Evolutionary conservation across 2,888 invertebrate genomes (phyloP), one percentile per base, ranked within the genome.

Genomic region (Dinocampus coccinellae): DNA sequence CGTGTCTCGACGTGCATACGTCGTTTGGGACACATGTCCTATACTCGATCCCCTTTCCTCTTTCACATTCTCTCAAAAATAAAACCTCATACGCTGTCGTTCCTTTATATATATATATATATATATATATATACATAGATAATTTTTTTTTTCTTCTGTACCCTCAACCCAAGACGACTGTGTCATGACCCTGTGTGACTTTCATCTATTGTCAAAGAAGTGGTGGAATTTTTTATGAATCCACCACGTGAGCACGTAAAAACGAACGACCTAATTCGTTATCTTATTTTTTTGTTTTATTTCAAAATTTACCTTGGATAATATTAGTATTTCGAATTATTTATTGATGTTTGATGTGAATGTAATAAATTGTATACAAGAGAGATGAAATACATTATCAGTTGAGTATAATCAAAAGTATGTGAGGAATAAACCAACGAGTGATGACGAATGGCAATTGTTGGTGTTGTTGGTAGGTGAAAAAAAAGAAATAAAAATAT

Each of bases 1-100:
- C 86, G 87, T 87, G 87, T 85, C 85, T 83, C 85, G 83, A 82
- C 84, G 84, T 85, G 85, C 86, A 85, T 85, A 86, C 84, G 85
- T 86, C 85, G 85, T 86, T 86, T 84, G 85, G 83, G 85, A 85
- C 86, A 85, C 83, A 84, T 83, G 83, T 81, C 81, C 75, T 80
- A 82, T 64, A 70, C 60, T 71, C 75, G 64, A 64, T 73, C 78
- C 75, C 70, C 72, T 73, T 67, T 71, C 67, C 74, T 70, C 63
- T 65, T 66, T 29, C 72, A 69, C 36, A 60, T 61, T 70, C 61
- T 39, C 68, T 62, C n/a, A 29, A 47, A 47, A 52, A 29, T 4
- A 29, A 29, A 29, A 29, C 33, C 36, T 69, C 55, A 34, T 63
- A 47, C 62, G 64, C 70, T n/a, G 66, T 68, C 57, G 34, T 47